Conservation (phyloP, 23 tunicate genomes). For the Aplidium turbinatum region DNA sequence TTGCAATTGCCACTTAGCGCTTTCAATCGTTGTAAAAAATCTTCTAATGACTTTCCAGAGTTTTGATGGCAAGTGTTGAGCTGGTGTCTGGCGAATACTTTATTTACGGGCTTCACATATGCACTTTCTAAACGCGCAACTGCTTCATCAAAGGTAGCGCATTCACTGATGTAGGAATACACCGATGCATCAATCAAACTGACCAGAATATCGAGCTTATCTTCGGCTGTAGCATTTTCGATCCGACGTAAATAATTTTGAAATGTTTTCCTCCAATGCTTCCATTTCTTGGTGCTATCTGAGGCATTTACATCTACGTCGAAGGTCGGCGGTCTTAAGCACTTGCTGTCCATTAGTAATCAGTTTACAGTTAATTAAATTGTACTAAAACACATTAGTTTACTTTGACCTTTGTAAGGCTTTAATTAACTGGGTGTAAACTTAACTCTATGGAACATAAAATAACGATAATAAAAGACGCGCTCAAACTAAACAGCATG, state of each 20-base stretch:
- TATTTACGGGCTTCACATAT: conserved; percentile 1
- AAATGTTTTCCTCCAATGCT: conserved; percentile 18
- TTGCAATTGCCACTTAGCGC: background rate
- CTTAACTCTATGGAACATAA: no score
- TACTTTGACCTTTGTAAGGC: no score
- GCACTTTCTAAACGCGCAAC: background rate
- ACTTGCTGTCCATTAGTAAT: conserved; percentile 16
- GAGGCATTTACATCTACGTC: conserved; percentile 15
- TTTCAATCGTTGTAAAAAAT: conserved; percentile 4
- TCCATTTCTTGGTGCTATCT: conserved; percentile 6
- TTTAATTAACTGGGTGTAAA: no score
- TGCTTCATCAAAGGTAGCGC: background rate
- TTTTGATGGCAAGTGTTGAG: no score
- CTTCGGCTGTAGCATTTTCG: background rate
- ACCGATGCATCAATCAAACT: background rate
- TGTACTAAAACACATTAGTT: background rate
- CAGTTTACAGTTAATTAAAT: background rate
- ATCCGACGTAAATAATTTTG: background rate
- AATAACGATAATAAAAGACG: no score
- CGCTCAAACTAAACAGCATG: no score
- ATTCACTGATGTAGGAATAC: conserved; percentile 16
- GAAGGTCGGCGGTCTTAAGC: background rate
- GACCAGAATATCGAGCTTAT: conserved; percentile 10
- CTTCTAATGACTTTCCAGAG: background rate
- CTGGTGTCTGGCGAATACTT: conserved; percentile 3